Evolutionary conservation across 2,113 vertebrate genomes (phyloP).

Genomic region (Oreochromis niloticus): DNA sequence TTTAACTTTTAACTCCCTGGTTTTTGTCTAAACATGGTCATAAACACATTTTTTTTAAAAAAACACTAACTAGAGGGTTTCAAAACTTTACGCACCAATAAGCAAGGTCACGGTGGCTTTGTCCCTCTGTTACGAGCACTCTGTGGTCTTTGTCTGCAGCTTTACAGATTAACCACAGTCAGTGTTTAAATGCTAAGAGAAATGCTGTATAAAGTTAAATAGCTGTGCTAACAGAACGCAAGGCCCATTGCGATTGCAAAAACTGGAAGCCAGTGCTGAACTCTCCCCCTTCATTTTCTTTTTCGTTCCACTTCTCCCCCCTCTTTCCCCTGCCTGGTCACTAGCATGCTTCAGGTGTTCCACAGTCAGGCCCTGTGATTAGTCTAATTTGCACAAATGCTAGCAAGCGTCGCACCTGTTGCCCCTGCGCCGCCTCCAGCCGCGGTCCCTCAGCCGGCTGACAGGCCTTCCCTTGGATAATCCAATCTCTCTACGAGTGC

Average conservation of each 20-base stretch:
- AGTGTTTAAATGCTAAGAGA: neutral
- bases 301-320: neutral
- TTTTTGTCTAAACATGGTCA: neutral
- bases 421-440: conserved; percentile 62
- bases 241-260: neutral
- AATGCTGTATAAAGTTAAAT: neutral
- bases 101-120: neutral
- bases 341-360: conserved; percentile 64
- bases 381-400: conserved; percentile 67
- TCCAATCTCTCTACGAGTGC: conserved; percentile 57
- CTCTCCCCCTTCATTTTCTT: neutral
- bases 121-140: neutral
- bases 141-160: neutral
- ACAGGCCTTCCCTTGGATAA: conserved; percentile 64
- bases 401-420: conserved; percentile 68
- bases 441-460: conserved; percentile 50
- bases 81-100: neutral
- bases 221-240: neutral
- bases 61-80: neutral
- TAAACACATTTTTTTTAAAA: neutral
- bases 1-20: neutral
- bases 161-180: neutral
- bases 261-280: neutral
- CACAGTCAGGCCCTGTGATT: conserved; percentile 54
- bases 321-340: neutral